Evolutionary conservation across 2,113 vertebrate genomes (phyloP).

Genomic region (Alectura lathami): DNA sequence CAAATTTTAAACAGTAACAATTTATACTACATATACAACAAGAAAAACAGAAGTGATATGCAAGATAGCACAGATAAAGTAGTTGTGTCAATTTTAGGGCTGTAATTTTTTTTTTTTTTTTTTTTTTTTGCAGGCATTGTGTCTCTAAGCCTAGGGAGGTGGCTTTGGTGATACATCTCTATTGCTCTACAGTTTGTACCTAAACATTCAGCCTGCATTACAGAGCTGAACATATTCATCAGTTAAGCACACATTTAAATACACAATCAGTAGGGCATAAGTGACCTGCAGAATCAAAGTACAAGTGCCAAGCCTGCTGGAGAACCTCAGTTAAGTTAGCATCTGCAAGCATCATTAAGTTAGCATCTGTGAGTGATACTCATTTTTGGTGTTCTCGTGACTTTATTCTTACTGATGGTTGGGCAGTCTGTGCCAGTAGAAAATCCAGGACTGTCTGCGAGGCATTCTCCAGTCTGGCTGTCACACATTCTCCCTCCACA

Average conservation of each 20-base stretch:
- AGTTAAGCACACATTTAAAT: neutral
- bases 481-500: conserved; percentile 91
- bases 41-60: neutral
- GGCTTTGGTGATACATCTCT: neutral
- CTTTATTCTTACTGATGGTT: conserved; percentile 78
- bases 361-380: conserved; percentile 33
- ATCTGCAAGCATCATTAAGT: conserved; percentile 30
- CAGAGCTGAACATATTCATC: neutral
- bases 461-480: conserved; percentile 89
- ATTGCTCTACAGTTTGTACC: neutral
- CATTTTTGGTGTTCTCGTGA: neutral
- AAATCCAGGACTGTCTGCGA: conserved; percentile 77
- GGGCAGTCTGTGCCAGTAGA: conserved; percentile 79
- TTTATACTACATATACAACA: neutral
- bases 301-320: neutral
- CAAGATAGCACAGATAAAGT: neutral
- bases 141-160: neutral
- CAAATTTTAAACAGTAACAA: neutral
- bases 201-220: neutral
- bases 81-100: neutral
- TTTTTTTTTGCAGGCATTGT: neutral
- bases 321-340: neutral
- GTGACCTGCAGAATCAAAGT: neutral
- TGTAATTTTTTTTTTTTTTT: neutral
- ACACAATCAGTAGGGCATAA: neutral